Percentiles rank a stretch among this genome's conserved stretches.
phyloP scores from a whole-genome alignment of 2,888 invertebrate genomes.

The Hemaris fuciformis region DNA sequence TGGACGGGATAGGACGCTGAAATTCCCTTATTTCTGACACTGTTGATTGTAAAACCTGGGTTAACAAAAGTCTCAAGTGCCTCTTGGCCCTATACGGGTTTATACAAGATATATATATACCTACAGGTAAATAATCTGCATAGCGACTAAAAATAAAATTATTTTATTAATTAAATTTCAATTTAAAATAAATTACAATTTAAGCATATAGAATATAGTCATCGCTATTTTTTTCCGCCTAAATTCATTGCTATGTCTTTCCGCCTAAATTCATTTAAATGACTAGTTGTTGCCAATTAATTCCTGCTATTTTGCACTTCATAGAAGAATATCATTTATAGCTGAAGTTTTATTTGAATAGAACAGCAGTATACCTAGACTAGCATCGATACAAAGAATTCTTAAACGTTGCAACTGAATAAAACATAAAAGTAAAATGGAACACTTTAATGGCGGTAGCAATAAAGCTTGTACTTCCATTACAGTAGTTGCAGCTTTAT shows the following conservation, averaged over 20 bases:
- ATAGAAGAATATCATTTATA: not conserved
- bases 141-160: too few species aligned
- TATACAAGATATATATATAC: too few species aligned
- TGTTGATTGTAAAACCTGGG: not conserved
- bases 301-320: not conserved
- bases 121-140: too few species aligned
- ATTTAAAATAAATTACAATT: too few species aligned
- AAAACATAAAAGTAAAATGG: not conserved
- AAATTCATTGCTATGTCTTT: too few species aligned
- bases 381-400: not conserved
- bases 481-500: not conserved
- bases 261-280: not conserved
- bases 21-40: not conserved
- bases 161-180: too few species aligned
- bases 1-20: not conserved
- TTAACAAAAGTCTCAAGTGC: too few species aligned
- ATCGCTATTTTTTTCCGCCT: too few species aligned
- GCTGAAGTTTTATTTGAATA: not conserved
- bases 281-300: not conserved
- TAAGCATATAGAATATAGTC: too few species aligned
- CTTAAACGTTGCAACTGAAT: not conserved
- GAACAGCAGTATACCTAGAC: not conserved
- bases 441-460: not conserved
- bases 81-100: too few species aligned
- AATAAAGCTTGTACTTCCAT: not conserved